Percentiles rank a stretch among this genome's conserved stretches.
These are phyloP conservation scores for Aratinga solstitialis DNA, from an alignment of 2,797 vertebrate genomes.

Conservation along the genomic window DNA sequence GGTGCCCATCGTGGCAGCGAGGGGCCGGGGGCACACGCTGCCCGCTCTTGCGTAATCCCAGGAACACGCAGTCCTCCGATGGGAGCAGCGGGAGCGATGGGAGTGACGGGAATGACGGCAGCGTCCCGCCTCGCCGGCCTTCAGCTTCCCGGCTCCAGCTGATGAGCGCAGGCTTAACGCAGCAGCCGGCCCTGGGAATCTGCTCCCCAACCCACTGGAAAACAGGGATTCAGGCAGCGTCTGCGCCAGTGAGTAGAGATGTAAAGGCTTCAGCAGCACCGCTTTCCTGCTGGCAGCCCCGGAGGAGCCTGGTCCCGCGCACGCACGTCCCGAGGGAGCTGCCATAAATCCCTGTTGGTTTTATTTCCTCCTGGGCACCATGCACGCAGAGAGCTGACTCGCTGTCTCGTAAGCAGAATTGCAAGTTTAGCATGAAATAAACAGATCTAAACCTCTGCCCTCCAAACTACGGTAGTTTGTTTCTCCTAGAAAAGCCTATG, in stretches of 20 bases:
- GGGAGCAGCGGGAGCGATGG: background rate
- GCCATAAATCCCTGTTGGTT: background rate
- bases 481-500: background rate
- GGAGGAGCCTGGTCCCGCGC: background rate
- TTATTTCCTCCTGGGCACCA: background rate
- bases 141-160: background rate
- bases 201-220: background rate
- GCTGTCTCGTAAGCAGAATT: background rate
- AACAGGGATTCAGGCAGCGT: background rate
- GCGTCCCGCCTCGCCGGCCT: background rate
- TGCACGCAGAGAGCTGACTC: no score
- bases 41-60: accelerated
- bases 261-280: background rate
- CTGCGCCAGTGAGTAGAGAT: background rate
- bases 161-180: background rate
- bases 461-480: background rate
- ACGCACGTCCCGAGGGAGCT: background rate
- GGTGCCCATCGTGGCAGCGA: background rate
- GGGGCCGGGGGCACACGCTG: background rate
- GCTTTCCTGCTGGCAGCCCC: background rate
- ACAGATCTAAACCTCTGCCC: background rate
- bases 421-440: background rate
- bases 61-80: background rate
- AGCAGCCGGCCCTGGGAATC: background rate
- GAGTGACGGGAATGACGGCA: background rate